phyloP scores from a whole-genome alignment of 2,888 invertebrate species.

The Spodoptera littoralis region DNA sequence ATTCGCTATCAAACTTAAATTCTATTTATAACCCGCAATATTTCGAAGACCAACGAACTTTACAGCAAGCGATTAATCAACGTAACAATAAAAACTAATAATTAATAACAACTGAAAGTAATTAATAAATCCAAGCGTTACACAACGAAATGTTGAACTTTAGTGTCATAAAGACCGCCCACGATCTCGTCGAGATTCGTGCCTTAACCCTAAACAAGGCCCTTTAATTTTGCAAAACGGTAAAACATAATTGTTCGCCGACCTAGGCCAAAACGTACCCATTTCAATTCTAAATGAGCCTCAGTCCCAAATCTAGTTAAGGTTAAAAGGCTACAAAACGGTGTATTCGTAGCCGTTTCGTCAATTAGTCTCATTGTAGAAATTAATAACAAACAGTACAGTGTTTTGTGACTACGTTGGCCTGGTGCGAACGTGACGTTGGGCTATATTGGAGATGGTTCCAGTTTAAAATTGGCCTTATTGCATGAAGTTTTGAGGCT shows the following conservation, averaged over 20 bases:
- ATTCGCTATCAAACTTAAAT: background rate
- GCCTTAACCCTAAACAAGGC: constrained; percentile 24
- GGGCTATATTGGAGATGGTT: constrained; percentile 15
- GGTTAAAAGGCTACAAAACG: constrained; percentile 20
- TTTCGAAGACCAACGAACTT: background rate
- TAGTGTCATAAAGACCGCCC: constrained; percentile 22
- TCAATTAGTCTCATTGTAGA: constrained; percentile 36
- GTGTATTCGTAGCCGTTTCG: constrained; percentile 29
- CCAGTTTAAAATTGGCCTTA: constrained; percentile 13
- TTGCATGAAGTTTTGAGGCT: constrained; percentile 13
- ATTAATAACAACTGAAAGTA: constrained; percentile 34
- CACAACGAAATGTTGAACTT: constrained; percentile 2
- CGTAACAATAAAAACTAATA: constrained; percentile 15
- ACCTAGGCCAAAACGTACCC: constrained; percentile 19
- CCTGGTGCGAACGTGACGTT: constrained; percentile 27
- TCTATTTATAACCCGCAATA: background rate
- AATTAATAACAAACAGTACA: constrained; percentile 49
- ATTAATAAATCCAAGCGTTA: constrained; percentile 33
- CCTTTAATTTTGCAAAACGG: constrained; percentile 31
- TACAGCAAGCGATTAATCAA: constrained; percentile 16
- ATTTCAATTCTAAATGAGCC: constrained; percentile 50
- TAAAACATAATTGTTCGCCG: constrained; percentile 31
- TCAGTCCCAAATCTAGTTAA: constrained; percentile 39
- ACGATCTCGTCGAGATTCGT: constrained; percentile 28
- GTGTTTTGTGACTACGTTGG: constrained; percentile 12